Evolutionary conservation across 2,888 invertebrate genomes (phyloP), one percentile per base, ranked within the genome.

Genomic region (Aphrophora alni): DNA sequence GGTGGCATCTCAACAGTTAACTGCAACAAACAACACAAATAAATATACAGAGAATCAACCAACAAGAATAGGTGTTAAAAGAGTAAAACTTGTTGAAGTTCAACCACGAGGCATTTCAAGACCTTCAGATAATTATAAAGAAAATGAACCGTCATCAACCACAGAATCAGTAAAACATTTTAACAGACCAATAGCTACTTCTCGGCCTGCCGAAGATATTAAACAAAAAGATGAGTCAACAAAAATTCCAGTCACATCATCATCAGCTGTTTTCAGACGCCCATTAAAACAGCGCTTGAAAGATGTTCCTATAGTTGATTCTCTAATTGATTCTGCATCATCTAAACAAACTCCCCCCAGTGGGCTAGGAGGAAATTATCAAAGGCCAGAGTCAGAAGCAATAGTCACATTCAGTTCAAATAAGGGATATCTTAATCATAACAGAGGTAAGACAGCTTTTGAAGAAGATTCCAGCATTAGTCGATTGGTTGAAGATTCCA

Each of bases 401-500:
- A 72, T 73, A 14, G 26, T 33, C 4, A 72, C 71, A 72, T 73
- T 74, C n/a, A 79, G 78, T 38, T 69, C 51, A 74, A 59, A 27
- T 7, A 59, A 44, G 7, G 78, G 72, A 0, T 79, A 74, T 68
- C 74, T 74, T 68, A 21, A 38, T 17, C 78, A 38, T 0, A 74
- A 79, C 38, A 73, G 74, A 38, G 69, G 28, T 0, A 79, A 74
- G 27, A 24, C 59, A 74, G 28, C 21, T 51, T 74, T 74, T n/a
- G 78, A 79, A 17, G 78, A 79, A n/a, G 74, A 59, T 74, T 74
- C 78, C 7, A 51, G 44, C 17, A 44, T 2, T 44, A 59, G 21
- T 59, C n/a, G 59, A 7, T 59, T 59, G 59, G 59, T 59, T 74
- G 69, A 76, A 27, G 69, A 76, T 27, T 33, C 76, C 10, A 33